These are phyloP conservation scores for Sussaba pulchella DNA, from an alignment of 2,888 invertebrate species.

Conservation along the genomic window DNA sequence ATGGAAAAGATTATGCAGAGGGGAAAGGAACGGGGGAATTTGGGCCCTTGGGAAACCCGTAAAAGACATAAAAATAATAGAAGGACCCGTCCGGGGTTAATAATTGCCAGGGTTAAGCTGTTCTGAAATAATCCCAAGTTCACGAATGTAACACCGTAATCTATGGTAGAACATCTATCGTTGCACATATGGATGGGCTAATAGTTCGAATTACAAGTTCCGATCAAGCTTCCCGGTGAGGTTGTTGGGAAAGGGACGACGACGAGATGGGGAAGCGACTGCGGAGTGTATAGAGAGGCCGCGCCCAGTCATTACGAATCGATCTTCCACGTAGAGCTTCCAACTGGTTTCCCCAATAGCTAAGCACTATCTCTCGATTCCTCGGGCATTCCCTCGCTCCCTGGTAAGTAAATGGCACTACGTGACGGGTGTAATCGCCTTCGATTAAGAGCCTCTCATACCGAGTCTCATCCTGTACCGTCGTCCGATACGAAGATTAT, in stretches of 20 bases:
- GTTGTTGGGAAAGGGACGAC: constrained; percentile 20
- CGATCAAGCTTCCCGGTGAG: constrained; percentile 40
- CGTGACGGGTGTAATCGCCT: constrained; percentile 34
- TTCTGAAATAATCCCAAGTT: constrained; percentile 4
- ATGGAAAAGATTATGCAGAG: too few relatives aligned
- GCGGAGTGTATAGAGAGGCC: constrained; percentile 53
- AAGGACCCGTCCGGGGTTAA: background rate
- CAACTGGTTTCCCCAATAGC: constrained; percentile 49
- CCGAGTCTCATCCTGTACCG: background rate
- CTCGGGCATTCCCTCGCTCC: constrained; percentile 11
- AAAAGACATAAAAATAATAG: background rate
- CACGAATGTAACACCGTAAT: constrained; percentile 1
- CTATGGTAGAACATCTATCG: background rate
- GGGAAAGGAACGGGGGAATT: too few relatives aligned
- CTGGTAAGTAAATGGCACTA: constrained; percentile 28
- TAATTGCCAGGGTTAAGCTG: background rate
- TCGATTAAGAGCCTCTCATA: constrained; percentile 30
- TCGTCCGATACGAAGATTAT: background rate
- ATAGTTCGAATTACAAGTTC: constrained; percentile 43
- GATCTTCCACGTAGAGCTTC: constrained; percentile 61
- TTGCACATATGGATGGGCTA: constrained; percentile 15
- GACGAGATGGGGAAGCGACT: constrained; percentile 8
- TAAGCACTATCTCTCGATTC: constrained; percentile 41
- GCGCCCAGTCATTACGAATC: constrained; percentile 72
- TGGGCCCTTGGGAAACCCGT: too few relatives aligned